Evolutionary conservation across 2,113 vertebrate genomes (phyloP), one percentile per base, ranked within the genome.

Genomic region (Ceyx margarethae): DNA sequence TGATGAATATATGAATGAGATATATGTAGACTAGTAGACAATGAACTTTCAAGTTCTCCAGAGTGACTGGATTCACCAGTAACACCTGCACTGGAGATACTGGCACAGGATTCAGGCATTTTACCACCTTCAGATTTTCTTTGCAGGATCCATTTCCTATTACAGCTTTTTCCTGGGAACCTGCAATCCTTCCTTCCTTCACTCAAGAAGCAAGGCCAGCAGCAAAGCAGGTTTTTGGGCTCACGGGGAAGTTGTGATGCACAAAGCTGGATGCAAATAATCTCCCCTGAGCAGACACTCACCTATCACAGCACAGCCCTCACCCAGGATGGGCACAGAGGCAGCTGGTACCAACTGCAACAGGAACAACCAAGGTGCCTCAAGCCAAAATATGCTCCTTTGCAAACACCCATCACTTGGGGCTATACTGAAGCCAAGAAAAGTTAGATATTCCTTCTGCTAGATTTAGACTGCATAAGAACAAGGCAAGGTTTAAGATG

Each of bases 291-390:
- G 46, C 68, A n/a, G 54, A 18, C 1, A 4, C 35, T 68, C 58
- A 6, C 22, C 16, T 40, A 5, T 56, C 0, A 0, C 33, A 29
- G 46, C 0, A 0, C n/a, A 54, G 31, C 29, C 62, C 6, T 11
- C 4, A 3, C 25, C 57, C 67, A 1, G 1, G 33, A 2, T 10
- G 5, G 58, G 1, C 15, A 42, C 3, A 1, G 10, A 12, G 19
- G 23, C 17, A 26, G 58, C 72, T 35, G 72, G 29, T 14, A 23
- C 35, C 26, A 26, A 8, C 18, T 2, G 29, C 1, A 2, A 29
- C 0, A 1, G 12, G 31, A 67, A 16, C 5, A 42, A 0, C 5
- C 0, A 0, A 56, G 43, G 33, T 46, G 18, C 51, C 28, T n/a
- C 40, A 45, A 71, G 50, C 37, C 43, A n/a, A 67, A 88, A 71